Evolutionary conservation across 2,797 vertebrate species (phyloP).

Genomic region (Loriculus beryllinus): DNA sequence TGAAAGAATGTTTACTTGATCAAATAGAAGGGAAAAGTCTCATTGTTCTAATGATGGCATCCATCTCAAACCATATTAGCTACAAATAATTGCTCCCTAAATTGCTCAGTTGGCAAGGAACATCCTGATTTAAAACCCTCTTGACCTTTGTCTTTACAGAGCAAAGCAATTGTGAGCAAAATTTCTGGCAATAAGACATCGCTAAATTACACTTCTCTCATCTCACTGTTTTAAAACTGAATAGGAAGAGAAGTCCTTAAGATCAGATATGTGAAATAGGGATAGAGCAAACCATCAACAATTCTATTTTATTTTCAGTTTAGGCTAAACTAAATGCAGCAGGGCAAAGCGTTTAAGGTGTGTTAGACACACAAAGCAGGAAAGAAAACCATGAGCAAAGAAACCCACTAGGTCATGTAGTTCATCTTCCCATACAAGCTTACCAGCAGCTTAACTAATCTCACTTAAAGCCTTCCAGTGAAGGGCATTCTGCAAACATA

Average conservation of each 20-base stretch:
- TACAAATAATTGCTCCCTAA: constrained; percentile 17
- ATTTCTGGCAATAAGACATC: neutral
- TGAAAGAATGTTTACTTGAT: neutral
- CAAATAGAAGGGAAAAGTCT: neutral
- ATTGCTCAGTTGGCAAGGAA: constrained; percentile 9
- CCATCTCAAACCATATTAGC: neutral
- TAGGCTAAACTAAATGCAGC: neutral
- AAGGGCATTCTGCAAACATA: neutral
- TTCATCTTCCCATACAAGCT: neutral
- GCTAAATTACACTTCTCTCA: neutral
- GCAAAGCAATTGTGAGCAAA: neutral
- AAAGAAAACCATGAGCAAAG: neutral
- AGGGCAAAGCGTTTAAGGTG: neutral
- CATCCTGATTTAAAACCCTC: neutral
- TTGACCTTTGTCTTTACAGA: constrained; percentile 14
- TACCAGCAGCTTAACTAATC: neutral
- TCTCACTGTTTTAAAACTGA: constrained; percentile 10
- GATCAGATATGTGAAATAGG: neutral
- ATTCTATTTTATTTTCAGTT: neutral
- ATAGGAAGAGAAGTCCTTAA: neutral
- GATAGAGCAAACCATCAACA: neutral
- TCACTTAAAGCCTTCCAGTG: neutral
- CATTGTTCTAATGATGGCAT: neutral
- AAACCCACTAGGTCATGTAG: neutral
- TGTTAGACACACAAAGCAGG: neutral